Conservation (phyloP, 2,797 vertebrate genomes). For the Danio aesculapii region DNA sequence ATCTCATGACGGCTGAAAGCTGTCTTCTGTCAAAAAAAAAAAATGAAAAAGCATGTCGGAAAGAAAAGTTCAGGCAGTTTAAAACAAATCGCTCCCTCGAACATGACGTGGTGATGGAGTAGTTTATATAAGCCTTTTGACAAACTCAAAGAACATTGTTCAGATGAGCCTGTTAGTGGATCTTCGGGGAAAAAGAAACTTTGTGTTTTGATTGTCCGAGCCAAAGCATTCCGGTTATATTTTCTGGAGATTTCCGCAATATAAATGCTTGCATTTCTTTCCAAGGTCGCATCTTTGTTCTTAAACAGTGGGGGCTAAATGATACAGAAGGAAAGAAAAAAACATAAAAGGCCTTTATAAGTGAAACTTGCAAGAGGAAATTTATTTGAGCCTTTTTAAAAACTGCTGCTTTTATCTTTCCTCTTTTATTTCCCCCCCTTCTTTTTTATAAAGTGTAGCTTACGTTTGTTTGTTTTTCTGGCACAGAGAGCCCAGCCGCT, state of each 20-base stretch:
- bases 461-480: slow-evolving; percentile 20
- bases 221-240: neutral
- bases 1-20: slow-evolving; percentile 16
- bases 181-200: slow-evolving; percentile 12
- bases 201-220: slow-evolving; percentile 12
- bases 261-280: slow-evolving; percentile 43
- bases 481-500: slow-evolving; percentile 13
- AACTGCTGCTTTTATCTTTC: neutral
- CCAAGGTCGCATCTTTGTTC: slow-evolving; percentile 45
- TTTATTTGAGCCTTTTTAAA: slow-evolving; percentile 4
- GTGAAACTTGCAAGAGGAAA: slow-evolving; percentile 4
- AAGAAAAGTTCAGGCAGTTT: slow-evolving; percentile 11
- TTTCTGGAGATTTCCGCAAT: neutral
- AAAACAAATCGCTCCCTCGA: slow-evolving; percentile 13
- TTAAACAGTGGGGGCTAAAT: slow-evolving; percentile 9
- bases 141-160: neutral
- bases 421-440: neutral
- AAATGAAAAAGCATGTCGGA: neutral
- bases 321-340: slow-evolving; percentile 9
- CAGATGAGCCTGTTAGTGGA: slow-evolving; percentile 13
- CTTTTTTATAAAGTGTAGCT: neutral
- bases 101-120: slow-evolving; percentile 6
- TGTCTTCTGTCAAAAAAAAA: slow-evolving; percentile 19
- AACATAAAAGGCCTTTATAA: slow-evolving; percentile 6
- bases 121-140: slow-evolving; percentile 34